These are phyloP conservation scores for Cydia pomonella DNA, from an alignment of 1,140 invertebrate genomes.

Conservation along the genomic window DNA sequence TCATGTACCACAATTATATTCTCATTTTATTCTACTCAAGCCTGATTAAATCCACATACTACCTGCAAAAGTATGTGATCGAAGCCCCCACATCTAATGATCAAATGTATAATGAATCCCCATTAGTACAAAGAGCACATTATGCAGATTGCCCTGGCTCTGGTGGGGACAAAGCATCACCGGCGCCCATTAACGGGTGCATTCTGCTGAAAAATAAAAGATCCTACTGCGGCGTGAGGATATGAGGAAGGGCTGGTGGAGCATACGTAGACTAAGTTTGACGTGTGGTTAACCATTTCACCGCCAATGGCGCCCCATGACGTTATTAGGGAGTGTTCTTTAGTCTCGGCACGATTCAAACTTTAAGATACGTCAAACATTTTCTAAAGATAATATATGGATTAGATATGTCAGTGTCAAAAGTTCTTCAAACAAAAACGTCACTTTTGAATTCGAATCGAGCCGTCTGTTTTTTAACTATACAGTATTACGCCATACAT, in stretches of 20 bases:
- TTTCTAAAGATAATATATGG: no score
- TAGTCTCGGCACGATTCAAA: no score
- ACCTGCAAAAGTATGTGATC: neutral
- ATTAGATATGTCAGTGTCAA: no score
- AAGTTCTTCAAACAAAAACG: no score
- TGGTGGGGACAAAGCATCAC: neutral
- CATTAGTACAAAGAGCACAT: constrained; percentile 1
- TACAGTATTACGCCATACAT: no score
- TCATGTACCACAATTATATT: neutral
- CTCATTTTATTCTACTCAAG: neutral
- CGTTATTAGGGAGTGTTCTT: no score
- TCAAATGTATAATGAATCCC: constrained; percentile 1
- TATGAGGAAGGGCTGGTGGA: constrained; percentile 7
- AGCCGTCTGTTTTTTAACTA: no score
- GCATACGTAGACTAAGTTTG: neutral
- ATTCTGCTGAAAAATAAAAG: constrained; percentile 16
- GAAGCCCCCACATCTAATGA: constrained; percentile 3
- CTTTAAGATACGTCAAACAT: no score
- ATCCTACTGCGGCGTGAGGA: neutral
- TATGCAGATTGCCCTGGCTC: constrained; percentile 15
- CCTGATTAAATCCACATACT: neutral
- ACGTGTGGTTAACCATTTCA: no score
- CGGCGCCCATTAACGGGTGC: constrained; percentile 17
- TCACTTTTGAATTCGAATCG: no score
- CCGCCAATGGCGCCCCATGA: no score